phyloP scores from a whole-genome alignment of 2,888 invertebrate genomes.

The Macropis europaea region DNA sequence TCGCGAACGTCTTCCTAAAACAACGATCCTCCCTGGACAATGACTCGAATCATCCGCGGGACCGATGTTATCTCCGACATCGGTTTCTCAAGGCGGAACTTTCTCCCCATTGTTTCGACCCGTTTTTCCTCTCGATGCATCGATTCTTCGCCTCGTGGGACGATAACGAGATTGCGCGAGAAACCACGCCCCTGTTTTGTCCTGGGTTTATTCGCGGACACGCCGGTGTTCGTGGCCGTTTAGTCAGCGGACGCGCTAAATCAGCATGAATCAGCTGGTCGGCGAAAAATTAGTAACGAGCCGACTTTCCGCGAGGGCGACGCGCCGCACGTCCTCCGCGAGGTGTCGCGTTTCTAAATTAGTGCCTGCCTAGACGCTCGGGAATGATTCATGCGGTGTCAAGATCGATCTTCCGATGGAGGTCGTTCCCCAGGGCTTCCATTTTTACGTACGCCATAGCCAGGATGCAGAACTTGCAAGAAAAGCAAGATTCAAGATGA shows the following conservation, averaged over 20 bases:
- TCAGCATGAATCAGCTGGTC: constrained; percentile 29
- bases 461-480: too few species aligned
- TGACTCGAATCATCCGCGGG: neutral
- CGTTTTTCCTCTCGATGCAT: constrained; percentile 10
- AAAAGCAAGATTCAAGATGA: too few species aligned
- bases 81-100: constrained; percentile 6
- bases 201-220: constrained; percentile 15
- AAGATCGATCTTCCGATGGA: neutral
- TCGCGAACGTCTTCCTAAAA: neutral
- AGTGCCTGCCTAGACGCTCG: neutral
- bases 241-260: constrained; percentile 6
- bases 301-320: neutral
- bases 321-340: neutral
- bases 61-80: constrained; percentile 22
- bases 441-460: neutral
- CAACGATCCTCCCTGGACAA: neutral
- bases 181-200: constrained; percentile 17
- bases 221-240: constrained; percentile 18
- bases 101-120: constrained; percentile 33
- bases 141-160: neutral
- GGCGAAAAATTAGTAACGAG: constrained; percentile 3
- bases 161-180: constrained; percentile 17
- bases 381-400: constrained; percentile 8
- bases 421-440: neutral
- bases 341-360: constrained; percentile 24